Conservation (phyloP, 2,888 invertebrate species). For the Ormyrus labotus region DNA sequence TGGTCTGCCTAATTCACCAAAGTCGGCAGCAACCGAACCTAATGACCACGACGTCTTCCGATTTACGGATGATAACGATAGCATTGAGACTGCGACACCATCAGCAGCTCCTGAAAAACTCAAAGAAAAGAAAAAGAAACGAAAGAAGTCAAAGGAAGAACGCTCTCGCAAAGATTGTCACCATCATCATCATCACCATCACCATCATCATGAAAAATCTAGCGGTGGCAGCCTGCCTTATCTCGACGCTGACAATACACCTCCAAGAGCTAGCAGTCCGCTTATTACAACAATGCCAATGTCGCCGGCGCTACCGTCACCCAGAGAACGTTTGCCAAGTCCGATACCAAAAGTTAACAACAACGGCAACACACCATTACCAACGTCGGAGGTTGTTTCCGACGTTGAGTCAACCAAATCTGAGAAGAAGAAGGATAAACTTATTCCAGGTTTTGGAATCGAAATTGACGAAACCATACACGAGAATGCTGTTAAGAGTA, state of each 20-base stretch:
- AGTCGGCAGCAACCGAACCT: constrained; percentile 76
- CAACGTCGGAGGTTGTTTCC: constrained; percentile 52
- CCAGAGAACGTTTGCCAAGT: constrained; percentile 74
- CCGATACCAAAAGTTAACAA: constrained; percentile 78
- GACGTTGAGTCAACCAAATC: constrained; percentile 65
- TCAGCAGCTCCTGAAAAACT: constrained; percentile 76
- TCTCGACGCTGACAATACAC: constrained; percentile 79
- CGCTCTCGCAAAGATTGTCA: constrained; percentile 83
- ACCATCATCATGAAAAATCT: constrained; percentile 66
- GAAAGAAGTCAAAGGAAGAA: constrained; percentile 89
- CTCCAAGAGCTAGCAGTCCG: constrained; percentile 77
- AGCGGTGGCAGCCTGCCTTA: constrained; percentile 65
- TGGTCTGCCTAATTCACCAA: constrained; percentile 79
- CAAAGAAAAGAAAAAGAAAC: constrained; percentile 90
- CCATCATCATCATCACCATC: constrained; percentile 80
- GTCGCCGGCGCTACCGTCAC: constrained; percentile 64
- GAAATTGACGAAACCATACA: constrained; percentile 84
- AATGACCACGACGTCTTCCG: constrained; percentile 77
- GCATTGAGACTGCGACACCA: constrained; percentile 76
- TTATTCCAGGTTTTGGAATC: constrained; percentile 82
- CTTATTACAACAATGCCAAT: constrained; percentile 64
- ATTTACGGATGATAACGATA: constrained; percentile 80
- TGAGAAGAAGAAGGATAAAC: constrained; percentile 80
- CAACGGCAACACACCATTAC: constrained; percentile 55
- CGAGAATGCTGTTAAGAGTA: constrained; percentile 89